Evolutionary conservation across 2,797 vertebrate species (phyloP), one percentile per base, ranked within the genome.

Genomic region (Anguilla megastoma): DNA sequence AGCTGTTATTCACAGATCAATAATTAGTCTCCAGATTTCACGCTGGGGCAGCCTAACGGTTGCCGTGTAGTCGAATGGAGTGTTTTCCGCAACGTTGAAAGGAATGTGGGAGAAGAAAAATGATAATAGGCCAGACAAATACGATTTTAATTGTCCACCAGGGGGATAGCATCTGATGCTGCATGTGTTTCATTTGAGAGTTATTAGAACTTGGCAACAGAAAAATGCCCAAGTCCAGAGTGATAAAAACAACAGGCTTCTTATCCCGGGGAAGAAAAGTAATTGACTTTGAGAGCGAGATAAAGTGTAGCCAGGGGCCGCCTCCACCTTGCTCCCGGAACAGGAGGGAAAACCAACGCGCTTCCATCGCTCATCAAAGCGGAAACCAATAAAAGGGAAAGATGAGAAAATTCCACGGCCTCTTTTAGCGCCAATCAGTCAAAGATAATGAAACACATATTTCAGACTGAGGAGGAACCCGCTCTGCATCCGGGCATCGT

Each of bases 101-200:
- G 79, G 60, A 50, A 85, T 45, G 48, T n/a, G 41, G 41, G 52
- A 58, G 85, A 88, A 85, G 76, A 82, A 66, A 88, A 69, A 83
- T 80, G 85, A 85, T 86, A 88, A 86, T 66, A 74, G 88, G 86
- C 58, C 27, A 89, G 79, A 54, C 48, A 89, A 85, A 88, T 83
- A 89, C 36, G 76, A 89, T 83, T 89, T 86, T 89, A 89, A 89
- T 89, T 89, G 85, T 86, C 79, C 85, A 89, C 88, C 85, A 86
- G 88, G 85, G 84, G 60, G 85, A 83, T 89, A 89, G 71, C 88
- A 86, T 88, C 76, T 89, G 85, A 89, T 86, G 85, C 48, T 56
- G 88, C 80, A 89, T 86, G 85, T 69, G 79, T 84, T 89, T 89
- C 85, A 82, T 86, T 88, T 83, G 85, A 88, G 76, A 86, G 88